phyloP scores from a whole-genome alignment of 2,113 vertebrate species.

The Ochotona princeps region DNA sequence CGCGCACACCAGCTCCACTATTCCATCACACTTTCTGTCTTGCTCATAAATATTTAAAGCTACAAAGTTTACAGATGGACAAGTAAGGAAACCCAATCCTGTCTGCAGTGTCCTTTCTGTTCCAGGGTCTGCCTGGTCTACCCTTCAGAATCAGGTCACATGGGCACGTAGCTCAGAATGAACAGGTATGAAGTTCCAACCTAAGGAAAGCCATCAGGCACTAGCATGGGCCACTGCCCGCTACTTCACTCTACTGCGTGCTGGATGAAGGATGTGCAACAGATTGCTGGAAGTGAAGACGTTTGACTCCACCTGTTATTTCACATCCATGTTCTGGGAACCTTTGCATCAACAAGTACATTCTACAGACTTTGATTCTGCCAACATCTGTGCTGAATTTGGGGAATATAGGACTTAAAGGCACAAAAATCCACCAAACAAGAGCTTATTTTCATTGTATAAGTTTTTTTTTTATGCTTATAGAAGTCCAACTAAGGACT shows the following conservation, averaged over 20 bases:
- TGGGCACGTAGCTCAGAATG: slow-evolving; percentile 24
- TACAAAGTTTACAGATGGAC: slow-evolving; percentile 68
- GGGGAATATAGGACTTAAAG: background rate
- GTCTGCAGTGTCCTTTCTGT: slow-evolving; percentile 53
- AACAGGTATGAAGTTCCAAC: background rate
- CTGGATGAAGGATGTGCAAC: no score
- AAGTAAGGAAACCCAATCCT: slow-evolving; percentile 75
- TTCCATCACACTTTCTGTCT: slow-evolving; percentile 82
- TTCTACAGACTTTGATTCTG: background rate
- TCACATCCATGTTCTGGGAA: background rate
- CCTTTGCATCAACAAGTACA: background rate
- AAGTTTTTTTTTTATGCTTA: background rate
- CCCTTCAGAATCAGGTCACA: slow-evolving; percentile 66
- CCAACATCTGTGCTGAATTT: background rate
- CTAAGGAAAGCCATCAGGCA: background rate
- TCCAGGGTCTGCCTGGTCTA: slow-evolving; percentile 25
- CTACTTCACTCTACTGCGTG: accelerated
- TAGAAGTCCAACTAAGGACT: background rate
- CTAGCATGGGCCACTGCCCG: background rate
- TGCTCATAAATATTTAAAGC: slow-evolving; percentile 85
- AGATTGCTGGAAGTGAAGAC: background rate
- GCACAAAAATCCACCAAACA: background rate
- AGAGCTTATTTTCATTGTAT: background rate
- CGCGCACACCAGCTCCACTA: slow-evolving; percentile 1
- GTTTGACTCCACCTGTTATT: accelerated